Base-by-base conservation (phyloP, 2,888 invertebrate genomes). In the Leucania comma region DNA sequence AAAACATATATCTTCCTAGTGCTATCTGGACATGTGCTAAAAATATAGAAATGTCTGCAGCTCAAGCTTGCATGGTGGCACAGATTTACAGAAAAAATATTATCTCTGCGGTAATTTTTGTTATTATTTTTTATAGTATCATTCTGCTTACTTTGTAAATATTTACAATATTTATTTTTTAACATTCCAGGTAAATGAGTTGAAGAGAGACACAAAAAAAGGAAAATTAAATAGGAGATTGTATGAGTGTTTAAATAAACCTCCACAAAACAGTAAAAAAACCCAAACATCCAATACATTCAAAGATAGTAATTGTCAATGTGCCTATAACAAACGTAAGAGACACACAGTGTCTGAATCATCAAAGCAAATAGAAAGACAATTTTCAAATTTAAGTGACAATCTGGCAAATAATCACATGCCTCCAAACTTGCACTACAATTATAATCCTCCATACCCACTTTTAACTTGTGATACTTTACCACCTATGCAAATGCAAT, bases 11-110 rank as follows among this genome's bases (percentile, higher is more conserved):
- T 81, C 86, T 95, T 51, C 96, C 96, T 0, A 94, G 94, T 89
- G 95, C 93, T 73, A 95, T 96, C 77, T 94, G 95, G 94, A 91
- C 93, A 84, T 96, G 96, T 86, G 96, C 96, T 42, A 94, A 94
- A 81, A 88, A 86, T 62, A 90, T 96, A 68, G 96, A 96, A 88
- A 91, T 90, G 81, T 89, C 91, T 70, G 96, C 96, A 58, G 94
- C 94, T 6, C 93, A 93, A 68, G 89, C 91, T 24, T 93, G 94
- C 66, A 96, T 96, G 96, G 92, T 95, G 22, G 91, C 92, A 3
- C 93, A 95, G 57, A 81, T 96, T 10, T 96, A 96, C 80, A 90
- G 96, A 78, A 91, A 91, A 75, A 93, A 93, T 78, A 93, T 96
- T 68, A 80, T 91, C 20, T 51, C 89, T 65, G 90, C 88, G 91